Conservation (phyloP, 2,888 invertebrate genomes). For the Polyommatus iphigenia region DNA sequence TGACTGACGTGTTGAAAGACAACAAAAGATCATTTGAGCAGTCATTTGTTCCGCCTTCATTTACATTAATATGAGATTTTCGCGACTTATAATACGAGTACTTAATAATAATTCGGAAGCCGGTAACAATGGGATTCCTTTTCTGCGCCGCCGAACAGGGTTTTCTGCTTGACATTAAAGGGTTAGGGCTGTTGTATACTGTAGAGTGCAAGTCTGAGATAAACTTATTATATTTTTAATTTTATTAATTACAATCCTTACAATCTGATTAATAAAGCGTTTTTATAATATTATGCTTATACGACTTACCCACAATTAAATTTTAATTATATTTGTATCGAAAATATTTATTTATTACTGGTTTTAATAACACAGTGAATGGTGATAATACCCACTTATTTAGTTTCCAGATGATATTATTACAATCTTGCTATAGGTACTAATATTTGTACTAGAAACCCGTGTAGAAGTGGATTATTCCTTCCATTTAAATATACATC, state of each 20-base stretch:
- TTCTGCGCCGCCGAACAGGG: slow-evolving; percentile 69
- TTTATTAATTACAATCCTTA: background rate
- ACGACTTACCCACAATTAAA: background rate
- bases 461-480: background rate
- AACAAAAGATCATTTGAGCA: slow-evolving; percentile 47
- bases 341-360: background rate
- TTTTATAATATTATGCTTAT: background rate
- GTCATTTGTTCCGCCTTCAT: slow-evolving; percentile 59
- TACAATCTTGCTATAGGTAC: too few relatives aligned
- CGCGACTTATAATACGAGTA: slow-evolving; percentile 66
- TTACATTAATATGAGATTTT: slow-evolving; percentile 76
- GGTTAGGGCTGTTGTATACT: slow-evolving; percentile 39
- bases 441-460: too few relatives aligned
- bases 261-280: background rate
- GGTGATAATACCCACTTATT: too few relatives aligned
- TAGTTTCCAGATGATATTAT: too few relatives aligned
- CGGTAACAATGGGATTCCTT: slow-evolving; percentile 65
- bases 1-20: slow-evolving; percentile 39
- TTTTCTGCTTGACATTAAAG: slow-evolving; percentile 49
- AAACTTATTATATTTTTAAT: slow-evolving; percentile 7
- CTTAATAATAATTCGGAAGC: slow-evolving; percentile 67
- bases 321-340: background rate
- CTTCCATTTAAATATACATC: background rate
- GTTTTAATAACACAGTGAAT: background rate
- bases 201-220: slow-evolving; percentile 21